Evolutionary conservation across 2,888 invertebrate genomes (phyloP), one percentile per base, ranked within the genome.

Genomic region (Spisula solida): DNA sequence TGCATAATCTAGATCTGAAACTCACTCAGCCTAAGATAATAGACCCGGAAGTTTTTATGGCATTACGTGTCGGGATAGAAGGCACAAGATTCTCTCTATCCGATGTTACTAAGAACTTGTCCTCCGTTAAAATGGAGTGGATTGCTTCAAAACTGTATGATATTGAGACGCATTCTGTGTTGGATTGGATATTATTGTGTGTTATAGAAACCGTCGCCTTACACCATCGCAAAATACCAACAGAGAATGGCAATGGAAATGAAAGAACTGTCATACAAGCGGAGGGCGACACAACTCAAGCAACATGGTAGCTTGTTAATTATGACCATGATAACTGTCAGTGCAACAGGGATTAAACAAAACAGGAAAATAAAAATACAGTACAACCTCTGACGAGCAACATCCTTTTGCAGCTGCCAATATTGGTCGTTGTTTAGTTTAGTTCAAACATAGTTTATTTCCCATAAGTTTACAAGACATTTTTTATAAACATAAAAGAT

Each of bases 151-250:
- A 86, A 60, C 55, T 88, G 0, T 92, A 92, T 41, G 87, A 81
- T 16, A 75, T 88, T 14, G 81, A 88, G n/a, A 89, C 89, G 47
- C 81, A 80, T 56, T 83, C 89, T 6, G 66, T 90, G 25, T 84
- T 91, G 34, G 90, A 90, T 79, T 93, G 93, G 92, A 55, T 88
- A 16, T 79, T 92, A 70, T 82, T 87, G 34, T 91, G 91, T 90
- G 83, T 92, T 0, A 85, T 90, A 55, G 87, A 92, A 81, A 87
- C 87, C 31, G 88, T 93, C 0, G 48, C 83, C 5, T 75, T 75
- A 31, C 75, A 75, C 18, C 75, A 75, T 31, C 18, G 34, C 31
- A 29, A 20, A 34, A 2, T 16, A 16, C 75, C 75, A 6, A 34
- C n/a, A 66, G n/a, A 5, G 25, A 66, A 66, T 25, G 25, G 25